A percentile compares a stretch with the other conserved stretches of the same genome.
Evolutionary conservation across 1,140 invertebrate species (phyloP).

Genomic region (Zaprionus ornatus): DNA sequence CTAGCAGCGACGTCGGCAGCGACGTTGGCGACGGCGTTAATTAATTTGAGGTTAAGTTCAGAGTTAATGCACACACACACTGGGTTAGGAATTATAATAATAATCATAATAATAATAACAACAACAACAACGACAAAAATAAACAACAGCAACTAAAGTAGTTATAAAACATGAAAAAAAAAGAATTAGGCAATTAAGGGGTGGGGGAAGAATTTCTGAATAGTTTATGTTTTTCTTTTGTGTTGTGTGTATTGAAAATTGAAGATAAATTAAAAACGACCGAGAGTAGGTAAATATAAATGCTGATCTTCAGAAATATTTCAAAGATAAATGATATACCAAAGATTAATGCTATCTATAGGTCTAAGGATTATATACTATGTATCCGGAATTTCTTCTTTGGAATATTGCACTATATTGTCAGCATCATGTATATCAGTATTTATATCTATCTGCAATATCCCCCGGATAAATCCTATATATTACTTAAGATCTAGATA

Average conservation of each 20-base stretch:
- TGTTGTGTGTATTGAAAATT: neutral
- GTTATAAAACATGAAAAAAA: slow-evolving; percentile 10
- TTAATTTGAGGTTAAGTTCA: slow-evolving; percentile 31
- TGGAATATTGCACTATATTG: no score
- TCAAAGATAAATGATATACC: neutral
- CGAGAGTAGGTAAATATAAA: no score
- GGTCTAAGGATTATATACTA: no score
- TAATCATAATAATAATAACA: slow-evolving; percentile 35
- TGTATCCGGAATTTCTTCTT: no score
- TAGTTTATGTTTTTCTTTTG: neutral
- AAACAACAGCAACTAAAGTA: slow-evolving; percentile 20
- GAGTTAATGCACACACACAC: slow-evolving; percentile 14
- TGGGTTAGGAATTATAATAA: slow-evolving; percentile 19
- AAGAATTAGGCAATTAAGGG: neutral
- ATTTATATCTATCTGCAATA: neutral
- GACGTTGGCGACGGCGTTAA: neutral
- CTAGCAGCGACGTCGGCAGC: neutral
- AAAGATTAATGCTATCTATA: no score
- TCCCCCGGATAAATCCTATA: neutral
- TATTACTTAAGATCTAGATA: neutral
- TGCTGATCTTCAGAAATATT: neutral
- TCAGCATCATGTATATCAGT: no score
- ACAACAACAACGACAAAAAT: slow-evolving; percentile 13
- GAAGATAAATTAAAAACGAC: no score
- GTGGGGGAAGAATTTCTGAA: neutral